A percentile compares a stretch with the other conserved stretches of the same genome.
These are phyloP conservation scores for Ptilodon capucinus DNA, from an alignment of 2,888 invertebrate species.

Conservation along the genomic window DNA sequence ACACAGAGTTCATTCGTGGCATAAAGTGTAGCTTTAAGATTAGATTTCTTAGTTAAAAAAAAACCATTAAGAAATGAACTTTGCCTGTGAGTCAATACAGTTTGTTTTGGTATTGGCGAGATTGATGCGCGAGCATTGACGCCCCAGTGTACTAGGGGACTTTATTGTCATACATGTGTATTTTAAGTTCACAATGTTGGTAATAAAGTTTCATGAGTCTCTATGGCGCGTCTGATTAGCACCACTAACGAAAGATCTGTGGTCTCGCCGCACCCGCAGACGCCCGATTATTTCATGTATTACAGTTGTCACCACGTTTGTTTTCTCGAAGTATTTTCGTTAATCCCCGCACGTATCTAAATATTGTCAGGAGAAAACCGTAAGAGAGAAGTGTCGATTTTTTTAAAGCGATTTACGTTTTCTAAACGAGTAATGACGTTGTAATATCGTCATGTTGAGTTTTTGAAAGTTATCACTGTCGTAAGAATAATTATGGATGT, in stretches of 20 bases:
- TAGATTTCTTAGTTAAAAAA: too few relatives aligned
- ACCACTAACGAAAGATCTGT: constrained; percentile 67
- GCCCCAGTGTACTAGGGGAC: too few relatives aligned
- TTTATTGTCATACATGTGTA: constrained; percentile 78
- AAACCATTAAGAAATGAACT: too few relatives aligned
- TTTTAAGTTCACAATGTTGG: constrained; percentile 67
- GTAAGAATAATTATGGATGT: constrained; percentile 1
- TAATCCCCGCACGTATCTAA: constrained; percentile 11
- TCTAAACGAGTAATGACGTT: constrained; percentile 2
- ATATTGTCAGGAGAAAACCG: constrained; percentile 10
- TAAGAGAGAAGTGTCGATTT: constrained; percentile 6
- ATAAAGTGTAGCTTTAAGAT: too few relatives aligned
- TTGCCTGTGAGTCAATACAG: too few relatives aligned
- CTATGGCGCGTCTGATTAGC: constrained; percentile 59
- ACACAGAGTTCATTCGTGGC: too few relatives aligned
- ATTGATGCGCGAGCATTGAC: too few relatives aligned
- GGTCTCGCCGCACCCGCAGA: constrained; percentile 35
- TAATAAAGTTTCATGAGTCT: constrained; percentile 66
- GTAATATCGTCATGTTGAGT: constrained; percentile 1
- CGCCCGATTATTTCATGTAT: constrained; percentile 45
- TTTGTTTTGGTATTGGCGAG: too few relatives aligned
- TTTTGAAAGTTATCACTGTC: constrained; percentile 1
- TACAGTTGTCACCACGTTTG: constrained; percentile 42
- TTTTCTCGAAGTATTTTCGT: constrained; percentile 29
- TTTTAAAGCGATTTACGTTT: constrained; percentile 7